Evolutionary conservation across 2,797 vertebrate species (phyloP).

Genomic region (Pangasius larnaudii): DNA sequence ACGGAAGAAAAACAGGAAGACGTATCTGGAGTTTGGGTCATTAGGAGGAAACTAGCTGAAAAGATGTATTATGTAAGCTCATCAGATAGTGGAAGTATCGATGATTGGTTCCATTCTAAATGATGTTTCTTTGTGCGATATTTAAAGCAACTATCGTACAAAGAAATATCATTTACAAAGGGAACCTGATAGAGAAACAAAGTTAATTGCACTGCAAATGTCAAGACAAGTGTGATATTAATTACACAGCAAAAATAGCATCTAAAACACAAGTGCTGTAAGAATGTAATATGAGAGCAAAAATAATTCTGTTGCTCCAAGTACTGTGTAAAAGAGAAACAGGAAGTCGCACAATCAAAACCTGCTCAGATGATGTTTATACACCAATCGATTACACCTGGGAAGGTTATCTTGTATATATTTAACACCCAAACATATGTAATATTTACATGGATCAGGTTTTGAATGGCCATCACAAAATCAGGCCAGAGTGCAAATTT

Average conservation of each 20-base stretch:
- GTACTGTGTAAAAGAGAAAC: conserved; percentile 1
- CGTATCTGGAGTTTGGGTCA: conserved; percentile 26
- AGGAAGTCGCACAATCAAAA: conserved; percentile 45
- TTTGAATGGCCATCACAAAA: not conserved
- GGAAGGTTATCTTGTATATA: conserved; percentile 81
- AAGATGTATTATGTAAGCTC: conserved; percentile 7
- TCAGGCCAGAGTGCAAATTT: not conserved
- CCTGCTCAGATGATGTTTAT: conserved; percentile 52
- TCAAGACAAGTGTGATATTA: not conserved
- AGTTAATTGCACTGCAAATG: not conserved
- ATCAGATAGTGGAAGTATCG: not conserved
- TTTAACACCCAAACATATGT: conserved; percentile 70
- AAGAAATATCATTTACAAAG: conserved; percentile 16
- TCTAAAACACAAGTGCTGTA: not conserved
- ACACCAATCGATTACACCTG: conserved; percentile 60
- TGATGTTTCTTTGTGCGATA: not conserved
- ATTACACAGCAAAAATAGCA: conserved; percentile 16
- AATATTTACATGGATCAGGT: not conserved
- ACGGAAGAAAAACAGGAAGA: conserved; percentile 26
- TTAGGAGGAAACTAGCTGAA: conserved; percentile 37
- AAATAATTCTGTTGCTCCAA: not conserved
- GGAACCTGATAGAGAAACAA: not conserved
- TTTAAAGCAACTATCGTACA: not conserved
- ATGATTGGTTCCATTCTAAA: not conserved
- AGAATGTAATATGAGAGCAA: not conserved